Evolutionary conservation across 2,888 invertebrate genomes (phyloP).

Genomic region (Cosmorhoe ocellata): DNA sequence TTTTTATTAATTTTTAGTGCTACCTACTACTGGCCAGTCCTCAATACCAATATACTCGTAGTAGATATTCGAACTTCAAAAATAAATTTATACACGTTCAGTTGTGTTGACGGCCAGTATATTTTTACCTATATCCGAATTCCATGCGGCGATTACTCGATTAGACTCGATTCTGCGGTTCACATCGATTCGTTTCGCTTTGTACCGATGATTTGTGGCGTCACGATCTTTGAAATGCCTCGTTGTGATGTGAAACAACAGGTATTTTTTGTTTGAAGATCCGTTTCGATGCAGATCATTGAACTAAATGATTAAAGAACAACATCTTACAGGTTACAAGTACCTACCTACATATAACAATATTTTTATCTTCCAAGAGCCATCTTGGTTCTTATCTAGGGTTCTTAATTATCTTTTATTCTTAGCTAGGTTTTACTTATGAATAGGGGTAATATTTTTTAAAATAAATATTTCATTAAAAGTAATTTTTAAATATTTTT

Average conservation of each 20-base stretch:
- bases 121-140: no score
- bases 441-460: no score
- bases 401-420: no score
- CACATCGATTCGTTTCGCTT: constrained; percentile 65
- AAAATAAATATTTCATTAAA: no score
- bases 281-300: constrained; percentile 31
- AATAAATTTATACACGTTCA: constrained; percentile 56
- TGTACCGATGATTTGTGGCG: constrained; percentile 60
- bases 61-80: constrained; percentile 47
- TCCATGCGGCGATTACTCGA: constrained; percentile 47
- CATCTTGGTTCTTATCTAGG: no score
- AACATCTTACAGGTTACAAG: constrained; percentile 5
- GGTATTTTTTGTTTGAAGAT: constrained; percentile 32
- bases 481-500: no score
- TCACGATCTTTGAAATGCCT: constrained; percentile 58
- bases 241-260: constrained; percentile 49
- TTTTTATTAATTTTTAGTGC: neutral
- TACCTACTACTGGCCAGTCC: no score
- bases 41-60: no score
- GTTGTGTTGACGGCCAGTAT: constrained; percentile 36
- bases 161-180: constrained; percentile 57
- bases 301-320: constrained; percentile 17
- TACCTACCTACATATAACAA: no score
- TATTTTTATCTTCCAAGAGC: no score
- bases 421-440: no score